A percentile compares a stretch with the other conserved stretches of the same genome.
These are phyloP conservation scores for Trematomus loennbergii DNA, from an alignment of 2,113 vertebrate genomes.

Conservation along the genomic window DNA sequence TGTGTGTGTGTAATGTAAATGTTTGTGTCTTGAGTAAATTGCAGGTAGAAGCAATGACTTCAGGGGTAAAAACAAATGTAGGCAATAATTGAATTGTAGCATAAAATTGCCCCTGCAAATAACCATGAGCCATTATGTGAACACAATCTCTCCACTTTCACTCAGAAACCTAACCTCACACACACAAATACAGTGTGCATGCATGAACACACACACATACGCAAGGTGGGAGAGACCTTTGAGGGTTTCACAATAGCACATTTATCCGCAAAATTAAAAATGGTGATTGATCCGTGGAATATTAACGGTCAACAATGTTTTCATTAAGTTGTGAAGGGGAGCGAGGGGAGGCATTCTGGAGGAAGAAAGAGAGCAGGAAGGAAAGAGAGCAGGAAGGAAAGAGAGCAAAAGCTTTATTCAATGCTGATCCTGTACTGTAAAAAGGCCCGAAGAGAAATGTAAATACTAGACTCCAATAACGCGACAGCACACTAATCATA, in stretches of 20 bases:
- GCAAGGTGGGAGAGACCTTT: conserved; percentile 82
- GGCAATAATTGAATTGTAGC: conserved; percentile 99
- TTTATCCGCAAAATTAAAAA: conserved; percentile 90
- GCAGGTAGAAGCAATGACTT: conserved; percentile 89
- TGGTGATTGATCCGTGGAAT: conserved; percentile 92
- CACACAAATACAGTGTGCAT: conserved; percentile 25
- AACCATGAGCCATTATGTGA: conserved; percentile 95
- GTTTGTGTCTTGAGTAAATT: conserved; percentile 88
- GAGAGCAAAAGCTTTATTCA: conserved; percentile 90
- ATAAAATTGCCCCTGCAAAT: conserved; percentile 99
- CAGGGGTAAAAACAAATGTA: conserved; percentile 94
- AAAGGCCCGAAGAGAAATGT: conserved; percentile 98
- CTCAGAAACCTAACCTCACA: conserved; percentile 77
- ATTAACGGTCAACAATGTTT: conserved; percentile 93
- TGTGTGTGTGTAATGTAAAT: conserved; percentile 74
- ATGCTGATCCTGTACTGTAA: conserved; percentile 93
- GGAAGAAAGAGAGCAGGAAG: conserved; percentile 83
- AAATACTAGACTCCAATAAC: conserved; percentile 98
- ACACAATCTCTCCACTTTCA: conserved; percentile 88
- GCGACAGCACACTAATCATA: conserved; percentile 99
- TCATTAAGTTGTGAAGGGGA: conserved; percentile 91
- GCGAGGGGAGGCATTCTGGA: conserved; percentile 72
- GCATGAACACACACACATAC: conserved; percentile 59
- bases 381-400: conserved; percentile 85
- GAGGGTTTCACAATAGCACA: conserved; percentile 82